Evolutionary conservation across 2,113 vertebrate genomes (phyloP).

Genomic region (Corydoras maculifer): DNA sequence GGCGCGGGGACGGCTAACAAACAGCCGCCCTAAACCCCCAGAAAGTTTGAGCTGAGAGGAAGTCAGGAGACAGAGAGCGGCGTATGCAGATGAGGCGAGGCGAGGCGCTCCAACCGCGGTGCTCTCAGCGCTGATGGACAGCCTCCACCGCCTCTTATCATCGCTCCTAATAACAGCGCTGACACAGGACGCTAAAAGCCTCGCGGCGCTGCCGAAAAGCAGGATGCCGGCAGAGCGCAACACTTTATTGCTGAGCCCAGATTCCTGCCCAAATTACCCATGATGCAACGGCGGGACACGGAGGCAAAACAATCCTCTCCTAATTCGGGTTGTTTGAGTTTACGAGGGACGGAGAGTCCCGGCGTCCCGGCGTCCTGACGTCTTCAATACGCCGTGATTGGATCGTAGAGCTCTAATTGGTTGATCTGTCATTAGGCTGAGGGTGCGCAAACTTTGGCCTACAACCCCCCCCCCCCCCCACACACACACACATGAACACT

Average conservation of each 20-base stretch:
- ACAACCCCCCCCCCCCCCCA: too few species aligned
- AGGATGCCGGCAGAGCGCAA: constrained; percentile 7
- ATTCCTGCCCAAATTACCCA: constrained; percentile 21
- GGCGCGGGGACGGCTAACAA: background rate
- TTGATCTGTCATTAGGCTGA: too few species aligned
- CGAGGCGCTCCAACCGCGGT: constrained; percentile 13
- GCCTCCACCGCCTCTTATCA: constrained; percentile 32
- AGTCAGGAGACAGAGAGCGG: background rate
- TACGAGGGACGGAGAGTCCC: too few species aligned
- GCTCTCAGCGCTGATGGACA: constrained; percentile 41
- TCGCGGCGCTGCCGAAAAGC: constrained; percentile 18
- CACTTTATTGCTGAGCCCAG: constrained; percentile 34
- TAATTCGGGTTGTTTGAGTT: background rate
- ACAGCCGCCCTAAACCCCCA: constrained; percentile 23
- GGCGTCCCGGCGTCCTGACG: too few species aligned
- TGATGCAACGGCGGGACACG: background rate
- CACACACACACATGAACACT: too few species aligned
- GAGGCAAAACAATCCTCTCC: background rate
- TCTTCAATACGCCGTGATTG: too few species aligned
- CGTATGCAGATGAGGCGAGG: constrained; percentile 39
- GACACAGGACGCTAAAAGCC: constrained; percentile 30
- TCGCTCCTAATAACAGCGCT: constrained; percentile 39
- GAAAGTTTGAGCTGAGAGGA: constrained; percentile 36
- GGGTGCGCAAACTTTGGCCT: too few species aligned
- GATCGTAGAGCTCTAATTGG: too few species aligned